Base-by-base conservation (phyloP, 2,888 invertebrate species). In the Taenaris catops region DNA sequence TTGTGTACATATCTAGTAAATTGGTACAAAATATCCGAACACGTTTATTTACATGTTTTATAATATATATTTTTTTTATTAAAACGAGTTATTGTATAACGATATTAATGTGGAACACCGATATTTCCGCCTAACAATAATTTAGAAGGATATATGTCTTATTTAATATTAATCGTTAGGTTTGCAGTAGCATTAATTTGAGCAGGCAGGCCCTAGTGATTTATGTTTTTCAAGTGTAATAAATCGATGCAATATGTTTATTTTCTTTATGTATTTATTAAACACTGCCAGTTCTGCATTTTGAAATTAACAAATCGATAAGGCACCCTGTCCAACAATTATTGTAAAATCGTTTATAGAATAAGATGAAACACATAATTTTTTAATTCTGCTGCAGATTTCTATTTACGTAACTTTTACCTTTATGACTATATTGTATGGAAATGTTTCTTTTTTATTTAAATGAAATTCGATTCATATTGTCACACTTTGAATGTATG, bases 211-310 rank as follows among this genome's bases (percentile, higher is more conserved):
- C 55, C 61, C 75, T 75, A 71, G 71, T 66, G 64, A 14, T 14
- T 3, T 28, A 20, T 8, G 11, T 28, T 19, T 23, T 31, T 8
- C 4, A 8, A 12, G 19, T 28, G 20, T 28, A 20, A 9, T 28
- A 9, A 23, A 19, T 31, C 6, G 14, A 29, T 21, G 29, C 29
- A 21, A 23, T 31, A 16, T 31, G 10, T 23, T 31, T 19, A 51
- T 16, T 57, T 60, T 59, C 43, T 48, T 45, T 19, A 41, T 49
- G 41, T 53, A 35, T 44, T 44, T 45, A 29, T 29, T 36, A 24
- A 14, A 52, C 46, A 67, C 69, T 74, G 74, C 80, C 83, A 73
- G 67, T 3, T 68, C 60, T 58, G 80, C 81, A 80, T 81, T 14
- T 81, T 75, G 52, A 48, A 49, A 47, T 46, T 41, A 46, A 49